Conservation (phyloP, 35 echinoderm and acorn worm genomes). For the Patiria miniata region DNA sequence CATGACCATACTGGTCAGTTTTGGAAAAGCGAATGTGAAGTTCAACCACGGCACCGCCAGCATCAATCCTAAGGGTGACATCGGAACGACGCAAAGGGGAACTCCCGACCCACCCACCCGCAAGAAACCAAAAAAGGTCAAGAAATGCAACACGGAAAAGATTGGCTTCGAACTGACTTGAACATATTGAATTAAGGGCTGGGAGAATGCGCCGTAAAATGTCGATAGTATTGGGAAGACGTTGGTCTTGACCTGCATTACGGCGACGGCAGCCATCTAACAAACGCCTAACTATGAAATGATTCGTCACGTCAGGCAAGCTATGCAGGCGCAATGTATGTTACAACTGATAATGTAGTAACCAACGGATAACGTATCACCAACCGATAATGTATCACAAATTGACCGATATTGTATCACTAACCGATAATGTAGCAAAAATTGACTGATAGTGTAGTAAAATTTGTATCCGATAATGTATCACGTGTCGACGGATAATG, state of each 20-base stretch:
- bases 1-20: neutral
- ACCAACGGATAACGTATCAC: too few species aligned
- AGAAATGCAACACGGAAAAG: slow-evolving; percentile 4
- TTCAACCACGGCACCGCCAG: neutral
- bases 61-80: neutral
- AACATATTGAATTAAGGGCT: neutral
- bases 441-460: too few species aligned
- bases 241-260: neutral
- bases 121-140: slow-evolving; percentile 22
- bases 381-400: too few species aligned
- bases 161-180: neutral
- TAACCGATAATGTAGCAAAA: too few species aligned
- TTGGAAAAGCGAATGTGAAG: slow-evolving; percentile 16
- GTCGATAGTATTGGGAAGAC: neutral
- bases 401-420: too few species aligned
- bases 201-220: neutral
- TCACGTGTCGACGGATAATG: too few species aligned
- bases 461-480: too few species aligned
- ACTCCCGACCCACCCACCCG: neutral
- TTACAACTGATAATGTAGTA: too few species aligned
- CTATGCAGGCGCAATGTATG: neutral
- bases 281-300: neutral
- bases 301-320: neutral
- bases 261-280: neutral
- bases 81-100: neutral